These are phyloP conservation scores for Lota lota DNA, from an alignment of 2,113 vertebrate species.

Conservation along the genomic window DNA sequence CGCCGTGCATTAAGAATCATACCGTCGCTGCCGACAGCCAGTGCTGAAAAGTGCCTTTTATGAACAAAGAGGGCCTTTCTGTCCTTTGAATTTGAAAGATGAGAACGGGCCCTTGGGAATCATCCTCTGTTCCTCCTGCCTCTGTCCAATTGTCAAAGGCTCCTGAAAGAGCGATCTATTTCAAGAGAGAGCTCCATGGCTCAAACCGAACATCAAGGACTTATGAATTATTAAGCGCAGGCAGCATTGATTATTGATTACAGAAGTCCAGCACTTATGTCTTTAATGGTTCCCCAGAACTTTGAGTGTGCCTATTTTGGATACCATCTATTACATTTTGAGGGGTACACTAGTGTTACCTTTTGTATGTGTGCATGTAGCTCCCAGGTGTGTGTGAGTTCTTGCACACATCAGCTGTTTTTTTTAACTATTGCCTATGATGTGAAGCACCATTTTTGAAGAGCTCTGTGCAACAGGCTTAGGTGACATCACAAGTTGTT, in stretches of 20 bases:
- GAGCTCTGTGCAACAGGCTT: too few species aligned
- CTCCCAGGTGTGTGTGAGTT: too few species aligned
- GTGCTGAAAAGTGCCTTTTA: constrained; percentile 11
- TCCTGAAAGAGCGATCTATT: constrained; percentile 47
- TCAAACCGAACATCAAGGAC: constrained; percentile 25
- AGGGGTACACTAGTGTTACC: not conserved
- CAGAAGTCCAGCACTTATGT: constrained; percentile 29
- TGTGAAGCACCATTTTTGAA: too few species aligned
- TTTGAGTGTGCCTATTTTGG: constrained; percentile 27
- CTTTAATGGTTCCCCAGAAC: constrained; percentile 19
- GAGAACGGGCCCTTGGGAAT: constrained; percentile 22
- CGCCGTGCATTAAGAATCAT: constrained; percentile 39
- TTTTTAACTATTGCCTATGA: too few species aligned
- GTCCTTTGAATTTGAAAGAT: constrained; percentile 43
- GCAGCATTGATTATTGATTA: constrained; percentile 71
- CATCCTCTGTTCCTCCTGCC: constrained; percentile 37
- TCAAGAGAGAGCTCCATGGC: constrained; percentile 32
- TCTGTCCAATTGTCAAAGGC: constrained; percentile 40
- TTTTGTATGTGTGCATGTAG: not conserved
- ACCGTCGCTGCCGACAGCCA: constrained; percentile 32
- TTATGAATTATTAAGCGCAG: constrained; percentile 65
- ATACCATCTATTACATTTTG: constrained; percentile 6
- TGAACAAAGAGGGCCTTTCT: constrained; percentile 22
- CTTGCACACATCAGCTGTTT: too few species aligned
- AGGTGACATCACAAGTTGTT: too few species aligned